Percentiles rank a stretch among this genome's conserved stretches.
These are phyloP conservation scores for Pungitius pungitius DNA, from an alignment of 2,113 vertebrate species.

Conservation along the genomic window DNA sequence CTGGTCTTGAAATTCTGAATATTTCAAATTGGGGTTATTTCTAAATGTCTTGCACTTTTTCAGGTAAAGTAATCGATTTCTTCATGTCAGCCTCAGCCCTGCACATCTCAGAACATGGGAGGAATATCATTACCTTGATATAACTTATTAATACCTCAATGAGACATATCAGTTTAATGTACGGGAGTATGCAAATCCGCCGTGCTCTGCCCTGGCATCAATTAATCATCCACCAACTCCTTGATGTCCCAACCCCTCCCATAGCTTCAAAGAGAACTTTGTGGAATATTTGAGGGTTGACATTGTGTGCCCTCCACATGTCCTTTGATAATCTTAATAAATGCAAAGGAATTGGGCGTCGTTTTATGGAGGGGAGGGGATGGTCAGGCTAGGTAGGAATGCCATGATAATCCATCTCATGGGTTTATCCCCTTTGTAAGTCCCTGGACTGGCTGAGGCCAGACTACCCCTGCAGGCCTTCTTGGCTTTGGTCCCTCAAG, in stretches of 20 bases:
- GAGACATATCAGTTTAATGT: slow-evolving; percentile 27
- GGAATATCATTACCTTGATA: slow-evolving; percentile 31
- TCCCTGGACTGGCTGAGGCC: slow-evolving; percentile 41
- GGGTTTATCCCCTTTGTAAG: slow-evolving; percentile 29
- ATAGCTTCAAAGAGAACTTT: slow-evolving; percentile 45
- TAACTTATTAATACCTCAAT: slow-evolving; percentile 46
- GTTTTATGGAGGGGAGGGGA: neutral
- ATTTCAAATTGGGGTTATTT: neutral
- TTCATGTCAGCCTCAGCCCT: neutral
- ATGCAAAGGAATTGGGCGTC: neutral
- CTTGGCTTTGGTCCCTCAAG: slow-evolving; percentile 29
- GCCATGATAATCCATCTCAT: neutral
- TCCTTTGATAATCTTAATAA: slow-evolving; percentile 25
- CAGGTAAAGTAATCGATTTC: slow-evolving; percentile 8
- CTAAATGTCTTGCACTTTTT: slow-evolving; percentile 21
- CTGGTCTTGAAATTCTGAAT: neutral
- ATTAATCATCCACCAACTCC: slow-evolving; percentile 58
- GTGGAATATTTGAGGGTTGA: slow-evolving; percentile 18
- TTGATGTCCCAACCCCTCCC: slow-evolving; percentile 54
- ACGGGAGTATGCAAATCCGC: slow-evolving; percentile 15
- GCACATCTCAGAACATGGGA: slow-evolving; percentile 18
- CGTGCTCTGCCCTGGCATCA: slow-evolving; percentile 36
- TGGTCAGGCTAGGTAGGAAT: neutral
- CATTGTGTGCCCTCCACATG: slow-evolving; percentile 10
- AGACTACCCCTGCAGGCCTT: slow-evolving; percentile 55